Percentiles rank a stretch among this genome's conserved stretches.
phyloP scores from a whole-genome alignment of 1,140 invertebrate species.

The Aphelenchoides besseyi region DNA sequence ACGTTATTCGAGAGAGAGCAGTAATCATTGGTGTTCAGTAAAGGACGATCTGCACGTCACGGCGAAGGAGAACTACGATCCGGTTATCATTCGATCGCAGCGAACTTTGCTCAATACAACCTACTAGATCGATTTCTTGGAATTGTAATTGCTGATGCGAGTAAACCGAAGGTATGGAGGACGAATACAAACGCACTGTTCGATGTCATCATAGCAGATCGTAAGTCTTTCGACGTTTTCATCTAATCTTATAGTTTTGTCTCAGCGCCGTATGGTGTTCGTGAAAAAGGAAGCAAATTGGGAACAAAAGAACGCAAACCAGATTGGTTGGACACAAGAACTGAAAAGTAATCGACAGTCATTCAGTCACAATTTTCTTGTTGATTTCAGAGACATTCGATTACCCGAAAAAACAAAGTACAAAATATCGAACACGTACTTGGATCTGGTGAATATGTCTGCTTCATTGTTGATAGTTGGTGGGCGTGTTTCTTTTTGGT shows the following conservation, averaged over 20 bases:
- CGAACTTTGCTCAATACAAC: constrained; percentile 66
- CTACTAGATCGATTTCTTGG: constrained; percentile 63
- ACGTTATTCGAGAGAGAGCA: background rate
- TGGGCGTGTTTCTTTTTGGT: constrained; percentile 66
- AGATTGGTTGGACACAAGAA: constrained; percentile 29
- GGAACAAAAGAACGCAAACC: constrained; percentile 44
- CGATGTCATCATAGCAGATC: constrained; percentile 65
- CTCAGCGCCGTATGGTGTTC: constrained; percentile 67
- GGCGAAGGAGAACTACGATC: constrained; percentile 62
- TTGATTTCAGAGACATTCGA: constrained; percentile 56
- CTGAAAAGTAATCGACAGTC: constrained; percentile 26
- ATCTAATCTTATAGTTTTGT: constrained; percentile 21
- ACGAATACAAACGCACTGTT: constrained; percentile 41
- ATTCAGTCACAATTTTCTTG: constrained; percentile 12
- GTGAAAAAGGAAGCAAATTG: constrained; percentile 62
- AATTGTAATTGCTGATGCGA: constrained; percentile 65
- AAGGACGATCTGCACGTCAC: constrained; percentile 64
- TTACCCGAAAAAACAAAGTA: constrained; percentile 64
- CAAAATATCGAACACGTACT: constrained; percentile 64
- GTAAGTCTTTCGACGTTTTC: constrained; percentile 56
- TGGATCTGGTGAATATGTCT: constrained; percentile 65
- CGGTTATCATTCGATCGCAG: constrained; percentile 63
- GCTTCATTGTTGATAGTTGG: constrained; percentile 62
- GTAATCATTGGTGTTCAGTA: constrained; percentile 21
- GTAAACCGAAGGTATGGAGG: constrained; percentile 63